A percentile compares a stretch with the other conserved stretches of the same genome.
Conservation (phyloP, 2,888 invertebrate species). For the Ormyrus thymus region DNA sequence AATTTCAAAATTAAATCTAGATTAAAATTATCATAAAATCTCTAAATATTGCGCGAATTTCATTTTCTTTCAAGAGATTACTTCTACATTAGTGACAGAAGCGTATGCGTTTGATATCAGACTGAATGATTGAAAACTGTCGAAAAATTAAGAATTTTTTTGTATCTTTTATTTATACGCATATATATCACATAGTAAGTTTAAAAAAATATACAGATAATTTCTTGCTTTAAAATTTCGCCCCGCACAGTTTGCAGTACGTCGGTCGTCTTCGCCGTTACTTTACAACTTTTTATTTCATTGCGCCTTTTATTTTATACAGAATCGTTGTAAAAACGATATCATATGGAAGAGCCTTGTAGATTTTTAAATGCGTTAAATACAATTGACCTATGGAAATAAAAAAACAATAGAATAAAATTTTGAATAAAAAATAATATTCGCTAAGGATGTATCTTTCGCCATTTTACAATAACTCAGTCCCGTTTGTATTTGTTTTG, state of each 20-base stretch:
- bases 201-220: constrained; percentile 58
- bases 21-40: constrained; percentile 25
- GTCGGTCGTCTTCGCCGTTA: constrained; percentile 48
- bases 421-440: constrained; percentile 54
- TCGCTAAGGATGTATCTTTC: constrained; percentile 47
- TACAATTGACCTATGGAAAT: constrained; percentile 39
- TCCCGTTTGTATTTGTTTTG: constrained; percentile 41
- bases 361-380: constrained; percentile 47
- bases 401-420: constrained; percentile 49
- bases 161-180: constrained; percentile 56
- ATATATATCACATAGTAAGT: constrained; percentile 57
- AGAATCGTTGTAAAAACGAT: constrained; percentile 54
- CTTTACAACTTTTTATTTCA: constrained; percentile 42
- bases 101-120: constrained; percentile 42
- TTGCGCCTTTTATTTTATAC: constrained; percentile 39
- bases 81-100: constrained; percentile 42
- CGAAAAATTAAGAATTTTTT: constrained; percentile 45
- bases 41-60: constrained; percentile 24
- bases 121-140: constrained; percentile 52
- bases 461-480: constrained; percentile 53
- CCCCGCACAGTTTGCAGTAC: constrained; percentile 48
- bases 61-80: constrained; percentile 34
- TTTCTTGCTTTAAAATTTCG: constrained; percentile 55
- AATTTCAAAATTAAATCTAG: constrained; percentile 1
- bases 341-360: constrained; percentile 46